These are phyloP conservation scores for Eupsittula cactorum DNA, from an alignment of 2,113 vertebrate species.

Conservation along the genomic window DNA sequence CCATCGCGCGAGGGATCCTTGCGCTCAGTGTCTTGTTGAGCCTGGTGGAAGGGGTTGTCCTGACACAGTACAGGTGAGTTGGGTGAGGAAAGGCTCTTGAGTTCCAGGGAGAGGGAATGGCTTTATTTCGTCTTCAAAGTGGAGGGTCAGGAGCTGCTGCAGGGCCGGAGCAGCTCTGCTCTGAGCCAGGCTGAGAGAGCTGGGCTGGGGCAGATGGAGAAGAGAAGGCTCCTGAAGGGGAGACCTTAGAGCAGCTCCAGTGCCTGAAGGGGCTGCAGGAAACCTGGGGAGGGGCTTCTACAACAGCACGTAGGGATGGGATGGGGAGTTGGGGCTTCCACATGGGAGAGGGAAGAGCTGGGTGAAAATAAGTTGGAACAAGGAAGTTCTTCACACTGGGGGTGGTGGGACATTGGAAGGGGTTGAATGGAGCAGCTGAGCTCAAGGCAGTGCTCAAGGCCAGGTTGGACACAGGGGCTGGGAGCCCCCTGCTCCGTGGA, in stretches of 20 bases:
- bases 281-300: no score
- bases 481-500: neutral
- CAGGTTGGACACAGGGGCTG: neutral
- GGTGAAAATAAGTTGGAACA: no score
- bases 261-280: no score
- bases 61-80: neutral
- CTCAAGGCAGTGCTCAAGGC: no score
- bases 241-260: no score
- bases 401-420: no score
- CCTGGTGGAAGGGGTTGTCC: neutral
- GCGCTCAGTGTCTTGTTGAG: neutral
- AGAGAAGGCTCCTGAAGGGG: neutral
- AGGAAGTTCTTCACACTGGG: no score
- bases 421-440: no score
- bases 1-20: accelerated
- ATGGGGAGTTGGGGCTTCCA: no score
- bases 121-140: neutral
- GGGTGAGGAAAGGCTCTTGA: neutral
- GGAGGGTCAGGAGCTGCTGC: neutral
- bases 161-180: neutral
- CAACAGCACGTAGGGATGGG: no score
- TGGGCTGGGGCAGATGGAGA: neutral
- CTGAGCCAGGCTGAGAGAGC: neutral
- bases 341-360: no score
- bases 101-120: accelerated